Percentiles rank a stretch among this genome's conserved stretches.
These are phyloP conservation scores for Gastrophryne carolinensis DNA, from an alignment of 2,797 vertebrate species.

Conservation along the genomic window DNA sequence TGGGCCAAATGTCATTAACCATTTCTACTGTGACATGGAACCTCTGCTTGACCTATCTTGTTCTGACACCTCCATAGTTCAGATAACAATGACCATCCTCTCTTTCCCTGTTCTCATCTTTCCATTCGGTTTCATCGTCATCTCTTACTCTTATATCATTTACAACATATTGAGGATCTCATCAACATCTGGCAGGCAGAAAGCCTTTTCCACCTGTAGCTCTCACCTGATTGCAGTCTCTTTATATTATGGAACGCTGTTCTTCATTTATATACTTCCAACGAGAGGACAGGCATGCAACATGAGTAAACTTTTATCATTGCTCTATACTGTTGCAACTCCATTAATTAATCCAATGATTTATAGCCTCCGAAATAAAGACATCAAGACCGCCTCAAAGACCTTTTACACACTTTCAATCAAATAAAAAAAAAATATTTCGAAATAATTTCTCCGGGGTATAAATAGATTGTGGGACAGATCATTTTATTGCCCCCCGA, in stretches of 20 bases:
- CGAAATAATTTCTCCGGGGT: too few relatives aligned
- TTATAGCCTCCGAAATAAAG: conserved; percentile 9
- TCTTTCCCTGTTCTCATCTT: conserved; percentile 63
- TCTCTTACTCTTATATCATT: conserved; percentile 58
- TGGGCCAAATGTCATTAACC: conserved; percentile 57
- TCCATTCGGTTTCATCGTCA: conserved; percentile 55
- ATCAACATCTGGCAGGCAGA: conserved; percentile 53
- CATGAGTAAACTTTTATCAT: background rate
- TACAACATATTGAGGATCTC: conserved; percentile 7
- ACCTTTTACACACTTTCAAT: too few relatives aligned
- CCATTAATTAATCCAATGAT: conserved; percentile 26
- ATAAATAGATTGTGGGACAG: too few relatives aligned
- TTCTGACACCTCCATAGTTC: conserved; percentile 55
- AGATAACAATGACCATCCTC: conserved; percentile 40
- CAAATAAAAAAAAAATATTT: too few relatives aligned
- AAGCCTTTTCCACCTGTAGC: conserved; percentile 63
- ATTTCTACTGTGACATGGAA: conserved; percentile 62
- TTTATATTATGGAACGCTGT: conserved; percentile 63
- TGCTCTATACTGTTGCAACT: background rate
- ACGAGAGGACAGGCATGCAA: conserved; percentile 37
- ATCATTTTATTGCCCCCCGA: too few relatives aligned
- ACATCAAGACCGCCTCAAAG: background rate
- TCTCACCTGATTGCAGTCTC: conserved; percentile 62
- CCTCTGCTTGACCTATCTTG: conserved; percentile 59
- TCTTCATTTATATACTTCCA: conserved; percentile 64